Conservation (phyloP, 2,888 invertebrate genomes). For the Myathropa florea region DNA sequence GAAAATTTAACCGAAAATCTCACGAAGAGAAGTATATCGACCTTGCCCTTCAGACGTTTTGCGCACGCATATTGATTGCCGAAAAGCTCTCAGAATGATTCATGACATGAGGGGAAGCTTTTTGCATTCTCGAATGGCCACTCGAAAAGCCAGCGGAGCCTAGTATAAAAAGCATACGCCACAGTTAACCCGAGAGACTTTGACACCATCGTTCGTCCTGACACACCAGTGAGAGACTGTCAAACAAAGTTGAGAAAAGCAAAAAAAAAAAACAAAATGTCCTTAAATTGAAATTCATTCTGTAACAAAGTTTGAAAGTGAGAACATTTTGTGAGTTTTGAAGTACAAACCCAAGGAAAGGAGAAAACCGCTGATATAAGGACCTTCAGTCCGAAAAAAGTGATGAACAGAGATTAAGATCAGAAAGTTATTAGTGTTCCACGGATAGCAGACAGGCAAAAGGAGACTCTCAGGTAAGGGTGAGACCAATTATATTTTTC, state of each 20-base stretch:
- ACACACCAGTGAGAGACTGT: background rate
- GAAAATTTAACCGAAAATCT: slow-evolving; percentile 3
- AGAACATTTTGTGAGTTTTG: background rate
- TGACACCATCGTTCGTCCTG: slow-evolving; percentile 44
- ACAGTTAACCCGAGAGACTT: slow-evolving; percentile 32
- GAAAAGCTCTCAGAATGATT: slow-evolving; percentile 59
- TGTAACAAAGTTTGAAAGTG: background rate
- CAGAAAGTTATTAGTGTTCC: background rate
- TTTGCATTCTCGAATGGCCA: slow-evolving; percentile 2
- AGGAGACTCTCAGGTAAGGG: slow-evolving; percentile 22
- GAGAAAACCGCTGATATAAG: background rate
- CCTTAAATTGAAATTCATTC: background rate
- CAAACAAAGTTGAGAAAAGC: slow-evolving; percentile 5
- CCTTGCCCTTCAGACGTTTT: slow-evolving; percentile 71
- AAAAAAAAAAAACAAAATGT: background rate
- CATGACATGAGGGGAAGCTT: slow-evolving; percentile 23
- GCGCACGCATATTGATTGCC: slow-evolving; percentile 68
- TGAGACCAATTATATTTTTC: background rate
- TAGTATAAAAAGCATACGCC: slow-evolving; percentile 57
- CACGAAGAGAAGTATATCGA: slow-evolving; percentile 45
- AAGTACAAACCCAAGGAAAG: background rate
- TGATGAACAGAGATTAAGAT: slow-evolving; percentile 40
- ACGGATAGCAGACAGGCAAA: slow-evolving; percentile 11
- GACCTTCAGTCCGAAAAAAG: slow-evolving; percentile 21
- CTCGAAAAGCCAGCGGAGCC: slow-evolving; percentile 27